A percentile compares a stretch with the other conserved stretches of the same genome.
phyloP scores from a whole-genome alignment of 1,140 invertebrate species.

The Ridgeia piscesae region DNA sequence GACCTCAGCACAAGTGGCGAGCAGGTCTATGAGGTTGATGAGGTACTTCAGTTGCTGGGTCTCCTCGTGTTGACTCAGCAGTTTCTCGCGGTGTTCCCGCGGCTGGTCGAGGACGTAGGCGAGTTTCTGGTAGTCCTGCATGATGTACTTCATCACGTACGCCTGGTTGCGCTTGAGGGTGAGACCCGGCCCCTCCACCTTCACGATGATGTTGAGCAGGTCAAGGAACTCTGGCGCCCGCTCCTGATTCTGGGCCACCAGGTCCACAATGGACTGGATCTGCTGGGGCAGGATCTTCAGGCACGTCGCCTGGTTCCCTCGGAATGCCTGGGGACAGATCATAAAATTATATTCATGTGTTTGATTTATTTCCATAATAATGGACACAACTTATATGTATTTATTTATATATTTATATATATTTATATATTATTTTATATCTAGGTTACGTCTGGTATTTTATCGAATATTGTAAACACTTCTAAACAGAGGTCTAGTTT shows the following conservation, averaged over 20 bases:
- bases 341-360: background rate
- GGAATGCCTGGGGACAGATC: constrained; percentile 24
- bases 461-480: background rate
- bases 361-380: too few species aligned
- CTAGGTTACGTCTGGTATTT: too few species aligned
- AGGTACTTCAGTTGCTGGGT: constrained; percentile 38
- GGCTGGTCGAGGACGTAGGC: constrained; percentile 35
- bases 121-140: constrained; percentile 33
- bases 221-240: constrained; percentile 34
- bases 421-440: too few species aligned
- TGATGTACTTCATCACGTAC: constrained; percentile 35
- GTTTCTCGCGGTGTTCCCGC: constrained; percentile 23
- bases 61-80: constrained; percentile 24
- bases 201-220: constrained; percentile 32
- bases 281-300: constrained; percentile 32
- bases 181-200: constrained; percentile 32
- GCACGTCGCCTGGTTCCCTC: constrained; percentile 31
- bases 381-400: too few species aligned
- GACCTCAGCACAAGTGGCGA: constrained; percentile 35
- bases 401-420: too few species aligned
- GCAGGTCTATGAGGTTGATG: constrained; percentile 33
- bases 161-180: constrained; percentile 34
- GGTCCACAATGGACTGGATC: constrained; percentile 32
- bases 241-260: constrained; percentile 26
- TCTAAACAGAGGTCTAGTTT: background rate